These are phyloP conservation scores for Goniozus legneri DNA, from an alignment of 1,140 invertebrate species.

Conservation along the genomic window DNA sequence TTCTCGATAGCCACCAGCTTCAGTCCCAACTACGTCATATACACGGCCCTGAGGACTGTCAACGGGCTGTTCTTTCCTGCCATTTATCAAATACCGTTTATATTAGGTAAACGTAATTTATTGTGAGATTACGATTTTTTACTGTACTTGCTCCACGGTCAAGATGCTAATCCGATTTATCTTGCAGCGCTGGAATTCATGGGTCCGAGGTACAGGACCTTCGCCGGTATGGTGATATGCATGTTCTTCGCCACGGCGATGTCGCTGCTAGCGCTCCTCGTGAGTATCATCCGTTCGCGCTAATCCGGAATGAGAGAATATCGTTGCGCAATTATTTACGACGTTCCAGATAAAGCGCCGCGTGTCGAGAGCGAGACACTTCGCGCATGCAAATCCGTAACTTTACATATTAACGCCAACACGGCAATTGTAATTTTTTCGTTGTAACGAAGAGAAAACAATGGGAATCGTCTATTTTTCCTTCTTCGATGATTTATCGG, in stretches of 20 bases:
- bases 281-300: conserved; percentile 33
- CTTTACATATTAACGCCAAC: too few species aligned
- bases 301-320: too few species aligned
- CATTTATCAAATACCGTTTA: conserved; percentile 68
- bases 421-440: too few species aligned
- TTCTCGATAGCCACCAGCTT: conserved; percentile 68
- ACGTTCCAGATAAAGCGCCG: too few species aligned
- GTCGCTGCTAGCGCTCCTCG: conserved; percentile 63
- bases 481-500: too few species aligned
- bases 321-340: too few species aligned
- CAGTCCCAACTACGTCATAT: conserved; percentile 64
- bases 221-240: conserved; percentile 65
- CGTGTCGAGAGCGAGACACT: too few species aligned
- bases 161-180: conserved; percentile 14
- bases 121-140: neutral
- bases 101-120: conserved; percentile 60
- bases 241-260: conserved; percentile 67
- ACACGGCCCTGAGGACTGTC: conserved; percentile 61
- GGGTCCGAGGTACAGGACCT: conserved; percentile 64
- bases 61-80: conserved; percentile 71
- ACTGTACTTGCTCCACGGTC: too few species aligned
- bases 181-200: conserved; percentile 62
- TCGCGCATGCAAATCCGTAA: too few species aligned
- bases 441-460: too few species aligned
- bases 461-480: too few species aligned